These are phyloP conservation scores for Sibirionetta formosa DNA, from an alignment of 2,797 vertebrate genomes.

Conservation along the genomic window DNA sequence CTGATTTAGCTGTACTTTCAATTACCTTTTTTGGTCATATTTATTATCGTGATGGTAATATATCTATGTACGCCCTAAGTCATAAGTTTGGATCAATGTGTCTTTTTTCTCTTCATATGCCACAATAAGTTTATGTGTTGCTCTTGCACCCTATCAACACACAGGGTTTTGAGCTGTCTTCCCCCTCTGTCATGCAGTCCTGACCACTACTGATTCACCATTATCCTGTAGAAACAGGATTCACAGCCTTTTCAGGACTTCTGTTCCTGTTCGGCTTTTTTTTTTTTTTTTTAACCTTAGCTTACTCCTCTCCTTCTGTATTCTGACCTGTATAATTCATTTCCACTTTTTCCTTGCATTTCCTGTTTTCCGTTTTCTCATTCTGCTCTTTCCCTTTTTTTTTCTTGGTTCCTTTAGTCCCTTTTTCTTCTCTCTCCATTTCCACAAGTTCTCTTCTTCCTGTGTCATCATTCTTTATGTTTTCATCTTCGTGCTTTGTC, in stretches of 20 bases:
- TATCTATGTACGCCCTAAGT: rapidly evolving
- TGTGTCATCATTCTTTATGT: neutral
- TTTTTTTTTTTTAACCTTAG: neutral
- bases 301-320: neutral
- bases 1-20: neutral
- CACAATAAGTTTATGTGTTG: neutral
- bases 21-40: neutral
- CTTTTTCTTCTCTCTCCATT: neutral
- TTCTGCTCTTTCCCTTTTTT: neutral
- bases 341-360: neutral
- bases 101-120: neutral
- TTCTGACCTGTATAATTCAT: neutral
- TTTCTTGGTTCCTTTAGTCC: neutral
- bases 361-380: neutral
- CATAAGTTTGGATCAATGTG: neutral
- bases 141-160: neutral
- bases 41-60: neutral
- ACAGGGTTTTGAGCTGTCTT: neutral
- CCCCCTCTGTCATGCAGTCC: neutral
- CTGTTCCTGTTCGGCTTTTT: neutral
- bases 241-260: rapidly evolving
- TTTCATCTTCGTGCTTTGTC: neutral
- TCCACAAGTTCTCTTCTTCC: neutral
- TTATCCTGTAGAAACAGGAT: neutral
- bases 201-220: neutral